A percentile compares a stretch with the other conserved stretches of the same genome.
Conservation (phyloP, 2,888 invertebrate genomes). For the Nowickia ferox region DNA sequence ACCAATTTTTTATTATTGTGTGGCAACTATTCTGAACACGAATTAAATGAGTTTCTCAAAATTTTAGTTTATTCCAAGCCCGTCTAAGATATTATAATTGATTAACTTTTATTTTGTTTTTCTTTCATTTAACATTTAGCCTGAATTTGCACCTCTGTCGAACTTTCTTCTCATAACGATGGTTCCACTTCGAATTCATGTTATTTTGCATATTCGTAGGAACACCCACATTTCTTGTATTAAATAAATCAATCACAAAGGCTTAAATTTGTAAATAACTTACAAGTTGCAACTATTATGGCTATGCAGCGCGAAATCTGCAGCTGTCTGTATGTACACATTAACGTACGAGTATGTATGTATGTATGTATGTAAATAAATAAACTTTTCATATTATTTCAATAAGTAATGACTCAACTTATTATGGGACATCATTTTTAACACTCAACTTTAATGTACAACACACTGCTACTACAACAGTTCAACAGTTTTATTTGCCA, state of each 20-base stretch:
- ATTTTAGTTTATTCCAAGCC: slow-evolving; percentile 4
- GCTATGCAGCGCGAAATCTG: neutral
- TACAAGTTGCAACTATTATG: neutral
- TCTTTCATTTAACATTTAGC: slow-evolving; percentile 16
- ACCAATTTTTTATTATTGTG: no score
- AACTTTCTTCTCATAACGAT: neutral
- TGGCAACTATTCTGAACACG: neutral
- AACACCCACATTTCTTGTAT: slow-evolving; percentile 50
- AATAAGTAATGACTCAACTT: slow-evolving; percentile 56
- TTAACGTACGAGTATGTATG: no score
- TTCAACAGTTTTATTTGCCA: slow-evolving; percentile 40
- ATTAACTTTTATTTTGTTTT: slow-evolving; percentile 33
- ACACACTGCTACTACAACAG: slow-evolving; percentile 43
- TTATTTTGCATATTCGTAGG: slow-evolving; percentile 21
- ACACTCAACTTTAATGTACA: slow-evolving; percentile 56
- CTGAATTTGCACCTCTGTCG: slow-evolving; percentile 13
- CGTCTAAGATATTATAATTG: slow-evolving; percentile 19
- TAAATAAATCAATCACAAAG: slow-evolving; percentile 45
- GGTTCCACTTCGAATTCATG: slow-evolving; percentile 17
- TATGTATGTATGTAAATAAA: neutral
- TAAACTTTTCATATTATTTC: slow-evolving; percentile 37
- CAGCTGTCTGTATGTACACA: neutral
- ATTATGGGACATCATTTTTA: slow-evolving; percentile 64
- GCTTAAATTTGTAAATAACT: slow-evolving; percentile 25
- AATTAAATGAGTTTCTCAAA: slow-evolving; percentile 15